Evolutionary conservation across 1,140 invertebrate genomes (phyloP), one percentile per base, ranked within the genome.

Genomic region (Drosophila equinoxialis): DNA sequence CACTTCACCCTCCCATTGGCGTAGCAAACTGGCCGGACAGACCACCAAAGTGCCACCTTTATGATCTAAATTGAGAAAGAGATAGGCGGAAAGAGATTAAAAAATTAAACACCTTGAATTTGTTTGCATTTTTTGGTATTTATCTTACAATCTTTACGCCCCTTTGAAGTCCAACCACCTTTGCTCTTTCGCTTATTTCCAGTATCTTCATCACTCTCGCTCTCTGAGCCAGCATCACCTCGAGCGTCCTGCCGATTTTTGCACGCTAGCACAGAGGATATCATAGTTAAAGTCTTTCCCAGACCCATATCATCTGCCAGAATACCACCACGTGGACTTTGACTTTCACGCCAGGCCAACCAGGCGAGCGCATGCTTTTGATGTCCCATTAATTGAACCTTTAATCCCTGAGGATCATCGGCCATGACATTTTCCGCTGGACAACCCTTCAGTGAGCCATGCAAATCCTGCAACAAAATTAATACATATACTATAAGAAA

Each of bases 261-360:
- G 10, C 83, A 79, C 61, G 93, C 93, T 1, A 96, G 82, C 3
- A 97, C 93, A 3, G 98, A 91, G 0, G 97, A 95, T 70, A 99
- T 97, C 95, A 98, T 98, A 0, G 97, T 97, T 5, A 99, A 92
- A 0, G 98, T 99, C 93, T 99, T 99, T 0, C 96, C 96, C 0
- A 97, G 92, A 33, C 98, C 98, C 98, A 99, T 99, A 91, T 99
- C 98, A 93, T 99, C 98, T 61, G 97, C 97, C 55, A 92, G 73
- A 42, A 97, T 95, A 1, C 97, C 98, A 7, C 97, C 98, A 45
- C 94, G 87, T 0, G 98, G 97, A 73, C 94, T 94, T 92, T 98
- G 96, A 6, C 93, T 93, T 92, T 99, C 98, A 55, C 98, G 93
- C 97, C 97, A 99, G 0, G 94, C 70, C 63, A 99, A 93, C 98